Evolutionary conservation across 1,140 invertebrate genomes (phyloP), one percentile per base, ranked within the genome.

Genomic region (Megalopta genalis): DNA sequence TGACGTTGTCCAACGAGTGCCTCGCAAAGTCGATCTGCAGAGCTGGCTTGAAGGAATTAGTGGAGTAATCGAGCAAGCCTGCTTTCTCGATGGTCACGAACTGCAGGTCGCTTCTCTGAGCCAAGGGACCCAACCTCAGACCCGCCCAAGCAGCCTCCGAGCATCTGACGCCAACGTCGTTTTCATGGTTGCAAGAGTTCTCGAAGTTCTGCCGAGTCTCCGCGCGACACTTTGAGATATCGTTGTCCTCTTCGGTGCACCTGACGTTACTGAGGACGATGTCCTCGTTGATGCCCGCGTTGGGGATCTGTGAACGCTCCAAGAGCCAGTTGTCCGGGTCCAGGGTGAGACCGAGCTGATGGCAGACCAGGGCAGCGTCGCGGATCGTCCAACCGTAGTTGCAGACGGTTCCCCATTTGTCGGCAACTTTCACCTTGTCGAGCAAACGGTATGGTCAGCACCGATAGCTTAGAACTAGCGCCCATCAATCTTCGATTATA

Each of bases 401-500:
- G 89, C 99, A 99, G 7, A 99, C 97, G 0, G 98, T 99, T 65
- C 99, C 99, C 99, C 99, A 99, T 91, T 95, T 95, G 23, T 96
- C 95, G 79, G 96, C 95, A 10, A 99, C 93, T 85, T 95, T 94
- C 0, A 97, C 94, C 93, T 97, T 57, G 93, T 16, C 16, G 94
- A 54, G 46, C 8, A 42, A 0, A 27, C 12, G 25, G 25, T 32
- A 5, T 8, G 12, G 65, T 10, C 23, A 54, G 5, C 21, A 5
- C 16, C 49, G 7, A 54, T 60, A 46, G 42, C 14, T 46, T 46
- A 14, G 14, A 46, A 46, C 1, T 12, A 46, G 42, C 10, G 49
- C 14, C 18, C 18, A 2, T 18, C 16, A 14, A 16, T 5, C 14
- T 16, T 18, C 14, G 16, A 52, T 52, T 0, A 16, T 21, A 18